These are phyloP conservation scores for Synanthedon myopaeformis DNA, from an alignment of 2,888 invertebrate species.

Conservation along the genomic window DNA sequence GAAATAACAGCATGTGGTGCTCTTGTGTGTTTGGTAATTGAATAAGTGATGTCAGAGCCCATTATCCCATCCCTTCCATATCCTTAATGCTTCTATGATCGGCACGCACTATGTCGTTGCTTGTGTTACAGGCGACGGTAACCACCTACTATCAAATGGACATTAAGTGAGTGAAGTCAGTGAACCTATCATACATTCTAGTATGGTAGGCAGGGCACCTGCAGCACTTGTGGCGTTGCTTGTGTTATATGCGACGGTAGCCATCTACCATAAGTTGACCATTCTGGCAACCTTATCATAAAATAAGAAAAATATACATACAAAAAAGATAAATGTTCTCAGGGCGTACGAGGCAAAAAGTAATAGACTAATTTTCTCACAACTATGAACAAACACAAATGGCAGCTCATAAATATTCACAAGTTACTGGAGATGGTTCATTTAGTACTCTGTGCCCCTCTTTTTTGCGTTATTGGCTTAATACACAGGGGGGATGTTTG, in stretches of 20 bases:
- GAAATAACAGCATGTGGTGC: no score
- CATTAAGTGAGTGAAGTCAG: no score
- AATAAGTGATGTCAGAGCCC: no score
- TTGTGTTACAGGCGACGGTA: no score
- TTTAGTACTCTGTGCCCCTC: constrained; percentile 53
- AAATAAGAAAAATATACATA: background rate
- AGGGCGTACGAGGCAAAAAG: no score
- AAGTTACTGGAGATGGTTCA: constrained; percentile 61
- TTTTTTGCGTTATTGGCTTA: constrained; percentile 66
- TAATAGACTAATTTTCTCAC: background rate
- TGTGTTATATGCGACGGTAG: background rate
- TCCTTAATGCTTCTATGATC: no score
- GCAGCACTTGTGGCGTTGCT: background rate
- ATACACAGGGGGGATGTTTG: constrained; percentile 57
- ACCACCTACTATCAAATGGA: no score
- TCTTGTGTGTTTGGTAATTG: no score
- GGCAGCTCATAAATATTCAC: constrained; percentile 65
- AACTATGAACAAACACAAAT: constrained; percentile 21
- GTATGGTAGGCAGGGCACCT: background rate
- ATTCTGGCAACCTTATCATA: background rate
- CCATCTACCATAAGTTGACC: background rate
- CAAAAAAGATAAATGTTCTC: no score
- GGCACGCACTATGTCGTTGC: no score
- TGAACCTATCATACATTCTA: background rate
- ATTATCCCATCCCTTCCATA: no score